Evolutionary conservation across 2,797 vertebrate genomes (phyloP).

Genomic region (Halcyon badia): DNA sequence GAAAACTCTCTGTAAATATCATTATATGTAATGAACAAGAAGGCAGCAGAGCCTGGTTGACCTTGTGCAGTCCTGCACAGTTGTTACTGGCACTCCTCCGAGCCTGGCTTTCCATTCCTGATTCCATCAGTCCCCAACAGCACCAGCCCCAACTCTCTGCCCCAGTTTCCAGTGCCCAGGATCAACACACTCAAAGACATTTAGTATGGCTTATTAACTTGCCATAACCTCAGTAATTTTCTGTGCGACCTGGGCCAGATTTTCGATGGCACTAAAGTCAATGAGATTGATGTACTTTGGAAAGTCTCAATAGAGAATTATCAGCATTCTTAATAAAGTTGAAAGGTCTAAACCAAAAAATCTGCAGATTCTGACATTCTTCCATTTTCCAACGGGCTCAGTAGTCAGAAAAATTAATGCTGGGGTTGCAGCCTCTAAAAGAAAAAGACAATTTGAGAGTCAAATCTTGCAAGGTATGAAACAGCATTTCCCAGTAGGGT

Average conservation of each 20-base stretch:
- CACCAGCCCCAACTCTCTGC: background rate
- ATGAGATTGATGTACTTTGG: fast-evolving
- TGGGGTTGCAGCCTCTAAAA: background rate
- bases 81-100: fast-evolving
- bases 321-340: background rate
- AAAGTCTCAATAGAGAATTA: background rate
- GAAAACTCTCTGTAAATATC: background rate
- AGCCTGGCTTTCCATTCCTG: background rate
- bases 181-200: background rate
- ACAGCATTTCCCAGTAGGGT: background rate
- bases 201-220: background rate
- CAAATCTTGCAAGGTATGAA: background rate
- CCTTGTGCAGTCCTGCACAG: background rate
- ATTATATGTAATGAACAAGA: background rate
- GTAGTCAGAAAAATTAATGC: background rate
- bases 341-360: background rate
- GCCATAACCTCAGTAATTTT: background rate
- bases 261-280: background rate
- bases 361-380: background rate
- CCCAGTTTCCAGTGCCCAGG: background rate
- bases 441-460: background rate
- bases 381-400: background rate
- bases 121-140: background rate
- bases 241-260: background rate
- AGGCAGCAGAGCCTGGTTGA: background rate